Evolutionary conservation across 2,888 invertebrate species (phyloP).

Genomic region (Cephus spinipes): DNA sequence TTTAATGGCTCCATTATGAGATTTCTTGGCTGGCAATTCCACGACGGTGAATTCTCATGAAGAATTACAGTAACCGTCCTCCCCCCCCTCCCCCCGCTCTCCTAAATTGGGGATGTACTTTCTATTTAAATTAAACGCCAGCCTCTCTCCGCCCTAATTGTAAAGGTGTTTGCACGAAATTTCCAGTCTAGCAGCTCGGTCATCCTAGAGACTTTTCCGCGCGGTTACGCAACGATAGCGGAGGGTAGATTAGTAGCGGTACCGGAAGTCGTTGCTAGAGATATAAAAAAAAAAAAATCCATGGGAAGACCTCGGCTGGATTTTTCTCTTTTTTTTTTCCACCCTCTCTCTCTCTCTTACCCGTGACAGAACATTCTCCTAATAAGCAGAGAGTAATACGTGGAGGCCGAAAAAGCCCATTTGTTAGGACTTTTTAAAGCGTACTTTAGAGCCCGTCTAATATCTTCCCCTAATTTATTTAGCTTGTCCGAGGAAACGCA

Average conservation of each 20-base stretch:
- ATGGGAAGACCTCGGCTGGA: not conserved
- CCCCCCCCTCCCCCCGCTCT: not conserved
- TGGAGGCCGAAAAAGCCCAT: slow-evolving; percentile 18
- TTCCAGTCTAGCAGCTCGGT: not conserved
- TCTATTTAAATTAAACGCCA: not conserved
- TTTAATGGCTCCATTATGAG: not conserved
- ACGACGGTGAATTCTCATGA: not conserved
- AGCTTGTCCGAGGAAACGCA: slow-evolving; percentile 29
- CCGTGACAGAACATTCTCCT: not conserved
- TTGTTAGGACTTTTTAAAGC: slow-evolving; percentile 24
- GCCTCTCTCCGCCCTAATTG: not conserved
- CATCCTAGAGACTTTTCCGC: not conserved
- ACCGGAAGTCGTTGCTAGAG: not conserved
- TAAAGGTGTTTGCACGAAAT: not conserved
- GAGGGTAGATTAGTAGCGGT: not conserved
- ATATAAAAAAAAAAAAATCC: not conserved
- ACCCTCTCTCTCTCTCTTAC: not conserved
- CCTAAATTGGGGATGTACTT: not conserved
- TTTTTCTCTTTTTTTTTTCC: not conserved
- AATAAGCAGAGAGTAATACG: slow-evolving; percentile 5
- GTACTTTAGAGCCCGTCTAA: slow-evolving; percentile 21
- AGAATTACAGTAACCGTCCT: not conserved
- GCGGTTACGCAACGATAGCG: not conserved
- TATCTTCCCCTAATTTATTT: slow-evolving; percentile 39
- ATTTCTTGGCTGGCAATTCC: not conserved